Base-by-base conservation (phyloP, 2,888 invertebrate species). In the Elysia crispata region DNA sequence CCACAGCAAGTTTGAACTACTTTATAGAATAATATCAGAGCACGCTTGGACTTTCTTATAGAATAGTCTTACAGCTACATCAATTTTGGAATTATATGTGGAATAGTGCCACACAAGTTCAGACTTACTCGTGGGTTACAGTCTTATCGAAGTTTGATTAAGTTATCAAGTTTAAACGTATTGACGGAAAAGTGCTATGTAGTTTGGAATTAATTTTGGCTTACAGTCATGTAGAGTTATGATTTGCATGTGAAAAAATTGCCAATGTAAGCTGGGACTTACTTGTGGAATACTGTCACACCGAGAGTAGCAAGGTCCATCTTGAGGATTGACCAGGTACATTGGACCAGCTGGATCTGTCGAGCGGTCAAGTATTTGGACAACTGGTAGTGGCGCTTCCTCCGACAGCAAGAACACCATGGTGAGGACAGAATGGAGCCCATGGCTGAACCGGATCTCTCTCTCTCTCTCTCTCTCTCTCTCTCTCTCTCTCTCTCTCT, bases 311-410 rank as follows among this genome's bases (percentile, higher is more conserved):
- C 76, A n/a, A 87, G 79, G 80, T 89, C 87, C 41, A 86, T 82
- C 64, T 86, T 86, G 25, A 89, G 86, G 33, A 87, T 82, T 50
- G 87, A 85, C 90, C 89, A 89, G 0, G 88, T 86, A 49, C 84
- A 84, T 79, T 87, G 86, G 11, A 89, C 86, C 3, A 87, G 79
- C 57, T 87, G 84, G 41, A 89, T 87, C 82, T 90, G 89, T 62
- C 87, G 82, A 13, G 85, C 80, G 8, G 84, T 86, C 72, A 87
- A 77, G 77, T 86, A 87, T 3, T 84, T 84, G 79, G 79, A 79
- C n/a, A 79, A n/a, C 74, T 79, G 79, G n/a, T 54, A 74, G 28
- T 79, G 79, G 1, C 74, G 74, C 41, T 41, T 11, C 18, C 73
- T 18, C 13, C 67, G 41, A 33, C 79, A 74, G 23, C 31, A 50